These are phyloP conservation scores for Notarius lentiginosus DNA, from an alignment of 2,113 vertebrate species.

Conservation along the genomic window DNA sequence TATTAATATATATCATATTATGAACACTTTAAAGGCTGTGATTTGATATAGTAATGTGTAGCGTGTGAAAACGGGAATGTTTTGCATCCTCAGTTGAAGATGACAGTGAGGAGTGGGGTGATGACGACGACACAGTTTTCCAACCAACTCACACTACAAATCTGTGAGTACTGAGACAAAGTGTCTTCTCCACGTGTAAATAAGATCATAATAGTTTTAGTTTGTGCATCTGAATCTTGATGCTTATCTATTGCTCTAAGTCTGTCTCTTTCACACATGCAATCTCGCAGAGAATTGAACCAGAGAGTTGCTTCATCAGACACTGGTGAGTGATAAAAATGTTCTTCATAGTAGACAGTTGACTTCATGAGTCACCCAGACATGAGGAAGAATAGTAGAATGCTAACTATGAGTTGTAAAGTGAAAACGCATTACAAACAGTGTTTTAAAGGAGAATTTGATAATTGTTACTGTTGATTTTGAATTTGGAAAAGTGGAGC, in stretches of 20 bases:
- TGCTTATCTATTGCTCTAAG: background rate
- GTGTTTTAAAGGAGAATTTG: background rate
- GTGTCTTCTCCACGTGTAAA: background rate
- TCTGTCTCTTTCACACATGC: background rate
- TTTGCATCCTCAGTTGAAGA: conserved; percentile 73
- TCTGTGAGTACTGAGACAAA: conserved; percentile 56
- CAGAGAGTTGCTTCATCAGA: conserved; percentile 61
- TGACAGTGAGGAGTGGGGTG: conserved; percentile 82
- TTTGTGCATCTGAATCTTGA: background rate
- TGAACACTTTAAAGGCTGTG: background rate
- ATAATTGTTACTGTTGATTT: background rate
- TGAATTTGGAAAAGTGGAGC: background rate
- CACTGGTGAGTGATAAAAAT: conserved; percentile 56
- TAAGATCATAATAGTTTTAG: background rate
- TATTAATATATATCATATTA: too few species aligned
- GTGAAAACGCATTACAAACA: background rate
- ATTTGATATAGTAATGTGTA: background rate
- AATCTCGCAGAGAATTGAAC: conserved; percentile 56
- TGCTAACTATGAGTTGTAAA: background rate
- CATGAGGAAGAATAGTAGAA: background rate
- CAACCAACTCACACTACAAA: conserved; percentile 1
- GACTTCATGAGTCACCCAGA: background rate
- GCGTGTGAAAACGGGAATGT: background rate
- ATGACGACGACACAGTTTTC: conserved; percentile 64
- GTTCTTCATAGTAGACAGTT: background rate